Evolutionary conservation across 53 echinoderm and acorn worm genomes (phyloP).

Genomic region (Echinarachnius parma): DNA sequence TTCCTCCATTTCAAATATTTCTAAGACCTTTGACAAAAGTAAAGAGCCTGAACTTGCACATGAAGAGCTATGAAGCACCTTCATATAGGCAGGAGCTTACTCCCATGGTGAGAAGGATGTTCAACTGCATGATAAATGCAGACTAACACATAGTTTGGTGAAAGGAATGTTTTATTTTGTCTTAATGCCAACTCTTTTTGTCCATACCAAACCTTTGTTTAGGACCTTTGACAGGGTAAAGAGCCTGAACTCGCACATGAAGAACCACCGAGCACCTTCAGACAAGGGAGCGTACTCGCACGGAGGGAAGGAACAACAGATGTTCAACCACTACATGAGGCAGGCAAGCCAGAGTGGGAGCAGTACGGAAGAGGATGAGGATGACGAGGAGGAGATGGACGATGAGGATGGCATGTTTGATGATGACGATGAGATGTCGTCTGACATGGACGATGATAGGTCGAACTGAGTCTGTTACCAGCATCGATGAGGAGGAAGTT

Average conservation of each 20-base stretch:
- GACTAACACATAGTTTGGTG: background rate
- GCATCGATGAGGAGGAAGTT: no score
- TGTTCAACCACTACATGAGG: constrained; percentile 40
- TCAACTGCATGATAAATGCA: no score
- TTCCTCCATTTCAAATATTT: no score
- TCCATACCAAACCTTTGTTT: constrained; percentile 4
- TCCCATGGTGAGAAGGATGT: no score
- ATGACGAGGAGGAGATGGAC: constrained; percentile 46
- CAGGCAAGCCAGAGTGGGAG: constrained; percentile 18
- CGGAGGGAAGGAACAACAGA: constrained; percentile 32
- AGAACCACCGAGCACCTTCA: constrained; percentile 65
- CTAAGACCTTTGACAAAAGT: no score
- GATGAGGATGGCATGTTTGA: constrained; percentile 31
- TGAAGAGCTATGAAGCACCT: no score
- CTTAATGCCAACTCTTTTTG: background rate
- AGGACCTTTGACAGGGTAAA: constrained; percentile 88
- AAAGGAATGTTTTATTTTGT: background rate
- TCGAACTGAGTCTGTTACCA: constrained; percentile 26
- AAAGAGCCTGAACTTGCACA: no score
- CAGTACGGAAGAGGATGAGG: constrained; percentile 36
- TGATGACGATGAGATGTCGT: constrained; percentile 21
- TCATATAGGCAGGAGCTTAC: no score
- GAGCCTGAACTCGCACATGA: constrained; percentile 98
- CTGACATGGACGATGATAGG: constrained; percentile 38
- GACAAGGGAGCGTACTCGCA: constrained; percentile 11